phyloP scores from a whole-genome alignment of 2,888 invertebrate species.

The Agrenia bidenticulata region DNA sequence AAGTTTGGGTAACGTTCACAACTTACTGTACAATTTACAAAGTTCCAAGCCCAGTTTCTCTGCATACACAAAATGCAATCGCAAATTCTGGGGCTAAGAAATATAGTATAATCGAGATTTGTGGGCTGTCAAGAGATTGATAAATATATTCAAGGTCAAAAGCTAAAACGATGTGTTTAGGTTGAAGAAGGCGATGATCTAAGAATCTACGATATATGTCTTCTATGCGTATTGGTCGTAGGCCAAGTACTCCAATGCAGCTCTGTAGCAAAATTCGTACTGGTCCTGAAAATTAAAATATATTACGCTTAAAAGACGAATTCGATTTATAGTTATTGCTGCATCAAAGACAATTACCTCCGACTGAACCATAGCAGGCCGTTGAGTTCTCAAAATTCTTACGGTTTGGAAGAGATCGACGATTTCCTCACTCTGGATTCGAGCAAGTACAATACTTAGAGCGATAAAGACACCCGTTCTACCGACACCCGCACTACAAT shows the following conservation, averaged over 20 bases:
- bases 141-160: neutral
- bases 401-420: constrained; percentile 99
- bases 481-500: constrained; percentile 97
- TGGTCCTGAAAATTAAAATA: constrained; percentile 72
- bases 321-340: constrained; percentile 2
- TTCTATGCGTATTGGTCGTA: constrained; percentile 51
- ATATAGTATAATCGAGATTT: too few relatives aligned
- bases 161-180: constrained; percentile 8
- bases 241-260: constrained; percentile 90
- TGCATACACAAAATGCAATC: too few relatives aligned
- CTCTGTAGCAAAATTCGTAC: constrained; percentile 99
- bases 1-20: too few relatives aligned
- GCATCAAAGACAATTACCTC: constrained; percentile 67
- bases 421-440: constrained; percentile 98
- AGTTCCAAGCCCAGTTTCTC: too few relatives aligned
- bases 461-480: constrained; percentile 98
- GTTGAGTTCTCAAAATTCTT: constrained; percentile 93
- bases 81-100: too few relatives aligned
- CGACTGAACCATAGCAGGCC: constrained; percentile 99
- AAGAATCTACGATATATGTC: neutral
- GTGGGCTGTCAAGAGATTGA: too few relatives aligned
- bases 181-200: constrained; percentile 10
- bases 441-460: constrained; percentile 93
- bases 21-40: too few relatives aligned
- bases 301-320: neutral